Base-by-base conservation (phyloP, 1,140 invertebrate species). In the Eciton burchellii region DNA sequence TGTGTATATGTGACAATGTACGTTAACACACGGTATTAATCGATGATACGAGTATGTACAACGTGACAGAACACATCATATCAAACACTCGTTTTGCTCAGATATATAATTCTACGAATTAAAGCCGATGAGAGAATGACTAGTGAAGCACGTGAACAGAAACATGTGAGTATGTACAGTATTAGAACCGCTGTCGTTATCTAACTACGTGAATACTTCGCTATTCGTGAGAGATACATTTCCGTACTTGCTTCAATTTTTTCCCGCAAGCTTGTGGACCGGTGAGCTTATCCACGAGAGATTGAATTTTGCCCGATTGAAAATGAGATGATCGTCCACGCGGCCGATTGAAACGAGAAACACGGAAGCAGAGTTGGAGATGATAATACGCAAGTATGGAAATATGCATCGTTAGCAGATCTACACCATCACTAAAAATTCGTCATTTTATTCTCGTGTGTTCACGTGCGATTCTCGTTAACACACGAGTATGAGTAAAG, bases 401-500 rank as follows among this genome's bases (percentile, higher is more conserved):
- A 70, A 79, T 77, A 65, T 56, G 16, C 49, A 8, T 62, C 29
- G 63, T 79, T 79, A 79, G 60, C 59, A 41, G 8, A 56, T 68
- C 35, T 70, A 66, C 16, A 77, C 24, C n/a, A 70, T n/a, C 74
- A 79, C 63, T n/a, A 68, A 11, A 68, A 57, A 79, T 70, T 70
- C 26, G 29, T 26, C 56, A 16, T 77, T 79, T n/a, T 54, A 59
- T 59, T 73, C 26, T 52, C 52, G 59, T 45, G 57, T 54, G 49
- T 35, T 6, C 26, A 8, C 12, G 6, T 73, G 16, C 19, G 12
- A 12, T 68, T 52, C 35, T 54, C 45, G 43, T 21, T 12, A 43
- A 41, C 89, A 89, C 85, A 90, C 83, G 68, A 35, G 77, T 86
- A 90, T 68, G 83, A 86, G 83, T 73, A 89, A 81, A 84, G 65